These are phyloP conservation scores for Meliscaeva auricollis DNA, from an alignment of 2,888 invertebrate species.

Conservation along the genomic window DNA sequence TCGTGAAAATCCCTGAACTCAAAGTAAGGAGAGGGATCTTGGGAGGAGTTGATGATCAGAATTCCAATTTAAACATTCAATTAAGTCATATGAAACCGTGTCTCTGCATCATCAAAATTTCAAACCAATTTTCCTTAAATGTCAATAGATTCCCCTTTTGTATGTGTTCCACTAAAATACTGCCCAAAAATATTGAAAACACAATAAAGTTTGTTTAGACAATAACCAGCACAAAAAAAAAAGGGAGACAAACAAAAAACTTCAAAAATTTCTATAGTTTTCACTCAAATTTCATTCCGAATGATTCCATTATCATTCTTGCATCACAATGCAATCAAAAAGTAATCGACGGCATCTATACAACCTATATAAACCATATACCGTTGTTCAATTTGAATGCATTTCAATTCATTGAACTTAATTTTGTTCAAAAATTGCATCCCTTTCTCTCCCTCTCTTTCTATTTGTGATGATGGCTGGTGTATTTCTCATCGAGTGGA, in stretches of 20 bases:
- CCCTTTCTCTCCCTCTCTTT: background rate
- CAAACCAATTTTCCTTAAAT: too few relatives aligned
- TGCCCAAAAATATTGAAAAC: too few relatives aligned
- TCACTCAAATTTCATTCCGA: constrained; percentile 33
- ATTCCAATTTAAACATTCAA: too few relatives aligned
- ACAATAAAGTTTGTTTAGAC: too few relatives aligned
- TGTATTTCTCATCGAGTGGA: background rate
- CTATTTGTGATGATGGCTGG: background rate
- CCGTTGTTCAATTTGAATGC: constrained; percentile 58
- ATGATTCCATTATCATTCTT: constrained; percentile 37
- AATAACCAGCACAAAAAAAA: background rate
- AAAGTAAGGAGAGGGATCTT: too few relatives aligned
- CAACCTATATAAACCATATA: too few relatives aligned
- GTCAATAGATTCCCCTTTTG: too few relatives aligned
- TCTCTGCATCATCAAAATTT: too few relatives aligned
- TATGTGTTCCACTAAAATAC: too few relatives aligned
- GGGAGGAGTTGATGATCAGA: too few relatives aligned
- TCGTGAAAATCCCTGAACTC: too few relatives aligned
- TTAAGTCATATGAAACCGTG: too few relatives aligned
- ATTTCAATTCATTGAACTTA: constrained; percentile 57
- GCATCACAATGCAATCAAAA: constrained; percentile 27
- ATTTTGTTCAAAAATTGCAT: constrained; percentile 5
- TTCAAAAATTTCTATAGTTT: background rate
- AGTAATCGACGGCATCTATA: constrained; percentile 54
- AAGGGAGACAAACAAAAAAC: background rate